Evolutionary conservation across 1,140 invertebrate genomes (phyloP).

Genomic region (Chrysomallon squamiferum): DNA sequence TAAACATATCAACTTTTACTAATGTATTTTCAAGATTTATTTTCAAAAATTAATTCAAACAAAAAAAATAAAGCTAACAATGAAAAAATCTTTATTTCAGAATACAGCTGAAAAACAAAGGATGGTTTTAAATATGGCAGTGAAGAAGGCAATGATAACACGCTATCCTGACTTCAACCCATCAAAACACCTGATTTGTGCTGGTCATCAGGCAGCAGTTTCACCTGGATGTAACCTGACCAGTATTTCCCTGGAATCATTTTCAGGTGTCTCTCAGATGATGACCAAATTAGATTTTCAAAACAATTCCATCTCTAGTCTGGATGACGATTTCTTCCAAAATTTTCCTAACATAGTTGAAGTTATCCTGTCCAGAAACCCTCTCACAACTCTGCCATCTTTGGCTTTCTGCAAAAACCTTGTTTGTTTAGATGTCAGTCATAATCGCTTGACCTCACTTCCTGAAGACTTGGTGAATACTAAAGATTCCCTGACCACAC

Average conservation of each 20-base stretch:
- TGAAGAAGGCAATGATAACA: too few relatives aligned
- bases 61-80: too few relatives aligned
- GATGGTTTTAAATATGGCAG: too few relatives aligned
- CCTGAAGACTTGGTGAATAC: slow-evolving; percentile 19
- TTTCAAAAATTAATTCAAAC: too few relatives aligned
- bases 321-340: slow-evolving; percentile 26
- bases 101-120: too few relatives aligned
- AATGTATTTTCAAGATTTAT: too few relatives aligned
- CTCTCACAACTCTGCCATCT: slow-evolving; percentile 11
- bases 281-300: slow-evolving; percentile 36
- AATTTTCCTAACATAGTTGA: slow-evolving; percentile 22
- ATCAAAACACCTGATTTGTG: slow-evolving; percentile 9
- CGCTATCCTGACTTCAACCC: too few relatives aligned
- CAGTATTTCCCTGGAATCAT: slow-evolving; percentile 11
- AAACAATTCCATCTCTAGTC: slow-evolving; percentile 23
- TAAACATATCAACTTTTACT: too few relatives aligned
- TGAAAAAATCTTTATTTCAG: too few relatives aligned
- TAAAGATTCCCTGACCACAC: slow-evolving; percentile 12
- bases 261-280: slow-evolving; percentile 14
- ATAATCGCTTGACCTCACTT: slow-evolving; percentile 20
- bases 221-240: background rate
- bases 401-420: slow-evolving; percentile 9
- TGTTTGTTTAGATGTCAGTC: slow-evolving; percentile 21
- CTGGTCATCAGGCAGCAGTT: slow-evolving; percentile 13
- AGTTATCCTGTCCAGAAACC: slow-evolving; percentile 27